phyloP scores from a whole-genome alignment of 2,113 vertebrate species.

The Saguinus midas region DNA sequence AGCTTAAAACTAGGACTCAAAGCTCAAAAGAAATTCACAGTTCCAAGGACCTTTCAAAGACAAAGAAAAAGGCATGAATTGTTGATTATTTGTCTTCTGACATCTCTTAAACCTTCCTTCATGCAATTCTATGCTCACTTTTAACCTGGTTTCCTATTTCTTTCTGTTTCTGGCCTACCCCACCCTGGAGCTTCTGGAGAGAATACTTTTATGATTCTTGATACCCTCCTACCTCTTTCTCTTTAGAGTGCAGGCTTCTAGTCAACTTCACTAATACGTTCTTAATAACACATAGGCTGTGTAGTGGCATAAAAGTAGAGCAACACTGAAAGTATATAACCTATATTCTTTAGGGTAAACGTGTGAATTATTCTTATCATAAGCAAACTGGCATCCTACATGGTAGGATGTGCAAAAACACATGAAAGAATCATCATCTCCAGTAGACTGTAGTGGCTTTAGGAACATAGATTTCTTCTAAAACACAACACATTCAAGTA shows the following conservation, averaged over 20 bases:
- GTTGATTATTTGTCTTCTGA: background rate
- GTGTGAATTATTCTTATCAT: background rate
- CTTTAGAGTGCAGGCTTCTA: slow-evolving; percentile 43
- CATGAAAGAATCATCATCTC: background rate
- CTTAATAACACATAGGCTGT: slow-evolving; percentile 55
- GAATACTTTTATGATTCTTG: slow-evolving; percentile 32
- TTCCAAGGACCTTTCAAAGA: slow-evolving; percentile 17
- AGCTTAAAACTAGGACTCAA: background rate
- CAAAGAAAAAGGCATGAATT: background rate
- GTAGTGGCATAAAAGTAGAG: background rate
- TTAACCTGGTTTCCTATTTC: background rate
- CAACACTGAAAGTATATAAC: background rate
- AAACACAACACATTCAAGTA: background rate
- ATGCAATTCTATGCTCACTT: background rate
- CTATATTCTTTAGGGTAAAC: background rate
- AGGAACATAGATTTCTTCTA: background rate
- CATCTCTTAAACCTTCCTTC: background rate
- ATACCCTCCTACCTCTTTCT: slow-evolving; percentile 55
- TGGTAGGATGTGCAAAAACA: background rate
- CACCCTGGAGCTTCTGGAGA: background rate
- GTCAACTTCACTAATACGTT: slow-evolving; percentile 49
- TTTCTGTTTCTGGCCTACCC: background rate
- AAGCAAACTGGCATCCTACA: background rate
- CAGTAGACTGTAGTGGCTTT: background rate
- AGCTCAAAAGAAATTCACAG: slow-evolving; percentile 35